Evolutionary conservation across 2,797 vertebrate genomes (phyloP).

Genomic region (Glossophaga mutica): DNA sequence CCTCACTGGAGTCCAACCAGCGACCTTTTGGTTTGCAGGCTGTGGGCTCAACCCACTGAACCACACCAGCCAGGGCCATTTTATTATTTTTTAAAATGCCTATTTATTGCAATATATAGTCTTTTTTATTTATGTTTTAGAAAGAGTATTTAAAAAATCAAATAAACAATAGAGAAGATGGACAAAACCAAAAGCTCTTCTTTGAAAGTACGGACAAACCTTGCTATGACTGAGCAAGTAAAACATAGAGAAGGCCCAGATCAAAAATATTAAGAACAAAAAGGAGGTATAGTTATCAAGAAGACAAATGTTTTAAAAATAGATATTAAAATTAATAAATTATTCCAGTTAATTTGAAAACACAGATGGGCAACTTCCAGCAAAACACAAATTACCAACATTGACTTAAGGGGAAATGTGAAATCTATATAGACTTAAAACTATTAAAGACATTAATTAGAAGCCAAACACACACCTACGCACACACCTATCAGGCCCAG

Average conservation of each 20-base stretch:
- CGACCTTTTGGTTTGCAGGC: no score
- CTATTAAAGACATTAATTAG: background rate
- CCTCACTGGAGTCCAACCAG: no score
- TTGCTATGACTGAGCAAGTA: background rate
- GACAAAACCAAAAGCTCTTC: background rate
- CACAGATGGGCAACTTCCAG: background rate
- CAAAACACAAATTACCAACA: background rate
- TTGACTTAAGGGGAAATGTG: background rate
- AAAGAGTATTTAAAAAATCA: background rate
- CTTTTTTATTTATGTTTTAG: background rate
- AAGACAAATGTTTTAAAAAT: background rate
- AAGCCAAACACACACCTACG: background rate
- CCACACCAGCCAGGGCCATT: background rate
- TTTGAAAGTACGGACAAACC: background rate
- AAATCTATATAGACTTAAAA: background rate
- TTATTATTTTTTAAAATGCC: constrained; percentile 13
- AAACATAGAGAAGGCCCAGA: background rate
- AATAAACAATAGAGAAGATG: background rate
- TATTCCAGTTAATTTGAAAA: background rate
- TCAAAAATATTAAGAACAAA: background rate
- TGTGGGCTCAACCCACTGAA: no score
- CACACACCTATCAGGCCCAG: background rate
- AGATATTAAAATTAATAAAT: background rate
- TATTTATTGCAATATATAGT: background rate
- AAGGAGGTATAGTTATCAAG: background rate